These are phyloP conservation scores for Aporophyla nigra DNA, from an alignment of 2,888 invertebrate genomes.

Conservation along the genomic window DNA sequence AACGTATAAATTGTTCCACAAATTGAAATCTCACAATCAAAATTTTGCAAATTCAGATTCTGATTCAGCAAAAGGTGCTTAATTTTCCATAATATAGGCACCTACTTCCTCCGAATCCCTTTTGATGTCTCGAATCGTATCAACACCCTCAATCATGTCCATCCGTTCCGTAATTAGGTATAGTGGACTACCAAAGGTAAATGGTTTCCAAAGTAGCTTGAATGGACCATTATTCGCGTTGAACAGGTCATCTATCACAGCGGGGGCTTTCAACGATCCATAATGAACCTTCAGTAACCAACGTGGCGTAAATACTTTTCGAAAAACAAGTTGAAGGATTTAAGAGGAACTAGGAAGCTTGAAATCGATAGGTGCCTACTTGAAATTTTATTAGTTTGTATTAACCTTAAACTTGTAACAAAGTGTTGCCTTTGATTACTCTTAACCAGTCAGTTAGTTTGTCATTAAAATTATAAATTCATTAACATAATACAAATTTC, in stretches of 20 bases:
- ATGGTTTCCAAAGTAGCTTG: conserved; percentile 73
- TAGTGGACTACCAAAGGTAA: conserved; percentile 66
- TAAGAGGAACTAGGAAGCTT: conserved; percentile 19
- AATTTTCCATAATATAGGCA: conserved; percentile 11
- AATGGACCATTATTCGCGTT: conserved; percentile 84
- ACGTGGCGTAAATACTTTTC: conserved; percentile 60
- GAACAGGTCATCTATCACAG: conserved; percentile 84
- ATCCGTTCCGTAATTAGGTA: conserved; percentile 64
- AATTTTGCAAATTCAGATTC: conserved; percentile 30
- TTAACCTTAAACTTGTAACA: conserved; percentile 15
- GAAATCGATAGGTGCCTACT: conserved; percentile 25
- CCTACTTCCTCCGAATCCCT: conserved; percentile 9
- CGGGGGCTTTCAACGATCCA: conserved; percentile 77
- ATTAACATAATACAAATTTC: too few species aligned
- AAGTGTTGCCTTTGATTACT: conserved; percentile 19
- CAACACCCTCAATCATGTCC: conserved; percentile 56
- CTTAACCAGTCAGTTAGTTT: too few species aligned
- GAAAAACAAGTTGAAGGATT: conserved; percentile 53
- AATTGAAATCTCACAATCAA: conserved; percentile 23
- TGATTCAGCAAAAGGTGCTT: conserved; percentile 10
- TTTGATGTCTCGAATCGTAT: conserved; percentile 48
- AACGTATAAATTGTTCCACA: conserved; percentile 1
- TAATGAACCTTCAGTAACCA: conserved; percentile 77
- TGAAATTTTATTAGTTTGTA: conserved; percentile 45
- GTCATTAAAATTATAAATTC: too few species aligned